These are phyloP conservation scores for Brachypalpus laphriformis DNA, from an alignment of 2,888 invertebrate genomes.

Conservation along the genomic window DNA sequence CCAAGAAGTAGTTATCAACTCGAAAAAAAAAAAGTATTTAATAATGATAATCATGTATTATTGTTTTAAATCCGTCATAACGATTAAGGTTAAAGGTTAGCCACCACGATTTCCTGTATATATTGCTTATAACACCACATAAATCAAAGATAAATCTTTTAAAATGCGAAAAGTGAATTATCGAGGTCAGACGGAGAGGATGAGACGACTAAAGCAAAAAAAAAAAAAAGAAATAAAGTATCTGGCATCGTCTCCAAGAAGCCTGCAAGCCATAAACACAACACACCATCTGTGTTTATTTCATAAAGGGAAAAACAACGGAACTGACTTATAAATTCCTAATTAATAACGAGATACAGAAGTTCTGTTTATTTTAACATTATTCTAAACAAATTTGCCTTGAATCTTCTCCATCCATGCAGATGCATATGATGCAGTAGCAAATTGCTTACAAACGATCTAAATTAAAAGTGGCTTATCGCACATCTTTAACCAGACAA, in stretches of 20 bases:
- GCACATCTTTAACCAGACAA: slow-evolving; percentile 12
- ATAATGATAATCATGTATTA: slow-evolving; percentile 1
- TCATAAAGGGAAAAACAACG: neutral
- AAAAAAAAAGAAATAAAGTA: neutral
- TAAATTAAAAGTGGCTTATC: slow-evolving; percentile 51
- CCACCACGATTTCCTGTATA: neutral
- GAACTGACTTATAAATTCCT: slow-evolving; percentile 16
- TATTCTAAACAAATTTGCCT: slow-evolving; percentile 5
- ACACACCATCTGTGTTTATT: slow-evolving; percentile 11
- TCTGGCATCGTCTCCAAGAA: neutral
- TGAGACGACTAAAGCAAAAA: neutral
- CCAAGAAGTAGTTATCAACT: slow-evolving; percentile 14
- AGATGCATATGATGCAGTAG: slow-evolving; percentile 11
- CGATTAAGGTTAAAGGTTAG: slow-evolving; percentile 14
- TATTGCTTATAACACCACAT: neutral
- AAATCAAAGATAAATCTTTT: slow-evolving; percentile 1
- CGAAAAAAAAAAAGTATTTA: neutral
- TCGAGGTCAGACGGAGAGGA: slow-evolving; percentile 42
- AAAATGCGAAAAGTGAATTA: slow-evolving; percentile 12
- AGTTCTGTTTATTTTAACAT: slow-evolving; percentile 32
- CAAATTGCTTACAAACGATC: slow-evolving; percentile 45
- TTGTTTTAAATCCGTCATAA: slow-evolving; percentile 14
- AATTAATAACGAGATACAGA: slow-evolving; percentile 21
- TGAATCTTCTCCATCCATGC: neutral
- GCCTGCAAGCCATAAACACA: neutral